These are phyloP conservation scores for Calcarius lapponicus DNA, from an alignment of 2,797 vertebrate species.

Conservation along the genomic window DNA sequence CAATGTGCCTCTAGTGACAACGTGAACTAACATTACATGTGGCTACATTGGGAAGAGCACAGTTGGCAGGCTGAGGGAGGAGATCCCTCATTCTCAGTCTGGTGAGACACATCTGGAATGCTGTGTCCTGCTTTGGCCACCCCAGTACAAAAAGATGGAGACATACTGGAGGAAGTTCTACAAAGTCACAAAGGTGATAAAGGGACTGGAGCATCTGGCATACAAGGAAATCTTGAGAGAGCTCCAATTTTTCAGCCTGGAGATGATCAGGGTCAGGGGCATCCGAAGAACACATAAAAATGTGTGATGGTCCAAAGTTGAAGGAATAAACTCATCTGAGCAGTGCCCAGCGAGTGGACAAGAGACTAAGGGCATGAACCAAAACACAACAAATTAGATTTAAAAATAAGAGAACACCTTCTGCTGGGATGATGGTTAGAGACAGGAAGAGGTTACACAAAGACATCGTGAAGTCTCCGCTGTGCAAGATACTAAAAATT, in stretches of 20 bases:
- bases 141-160: neutral
- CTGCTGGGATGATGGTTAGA: neutral
- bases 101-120: neutral
- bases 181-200: neutral
- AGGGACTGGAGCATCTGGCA: neutral
- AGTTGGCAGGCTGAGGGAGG: neutral
- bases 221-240: neutral
- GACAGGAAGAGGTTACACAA: neutral
- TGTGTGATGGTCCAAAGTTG: neutral
- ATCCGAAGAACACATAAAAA: neutral
- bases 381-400: fast-evolving
- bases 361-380: neutral
- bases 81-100: neutral
- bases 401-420: neutral
- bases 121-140: neutral
- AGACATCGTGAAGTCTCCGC: neutral
- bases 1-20: neutral
- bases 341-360: neutral
- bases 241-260: neutral
- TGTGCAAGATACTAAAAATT: neutral
- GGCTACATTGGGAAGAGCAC: neutral
- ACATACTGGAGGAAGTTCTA: neutral
- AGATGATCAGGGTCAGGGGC: neutral
- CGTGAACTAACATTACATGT: neutral
- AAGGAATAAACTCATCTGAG: neutral